These are phyloP conservation scores for Bubo bubo DNA, from an alignment of 2,113 vertebrate genomes.

Conservation along the genomic window DNA sequence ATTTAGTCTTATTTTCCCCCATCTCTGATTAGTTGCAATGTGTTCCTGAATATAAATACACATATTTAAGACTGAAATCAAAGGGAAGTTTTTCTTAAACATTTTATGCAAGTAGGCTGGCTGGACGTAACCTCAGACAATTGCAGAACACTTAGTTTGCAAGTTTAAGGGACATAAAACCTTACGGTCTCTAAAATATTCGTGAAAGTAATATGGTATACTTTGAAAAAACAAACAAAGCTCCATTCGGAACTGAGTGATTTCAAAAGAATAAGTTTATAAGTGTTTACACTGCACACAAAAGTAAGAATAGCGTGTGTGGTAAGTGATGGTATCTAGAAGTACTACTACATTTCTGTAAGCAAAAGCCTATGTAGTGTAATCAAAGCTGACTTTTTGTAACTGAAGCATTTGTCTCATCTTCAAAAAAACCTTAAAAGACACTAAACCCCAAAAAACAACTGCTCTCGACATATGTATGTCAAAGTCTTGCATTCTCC, in stretches of 20 bases:
- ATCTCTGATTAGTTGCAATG: not conserved
- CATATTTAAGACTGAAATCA: not conserved
- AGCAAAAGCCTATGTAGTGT: not conserved
- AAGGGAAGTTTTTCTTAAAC: not conserved
- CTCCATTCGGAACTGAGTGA: not conserved
- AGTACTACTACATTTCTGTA: not conserved
- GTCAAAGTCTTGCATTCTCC: not conserved
- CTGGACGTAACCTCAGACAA: not conserved
- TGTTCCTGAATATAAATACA: not conserved
- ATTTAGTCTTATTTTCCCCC: not conserved
- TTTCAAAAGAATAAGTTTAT: not conserved
- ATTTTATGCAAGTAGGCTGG: not conserved
- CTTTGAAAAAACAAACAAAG: not conserved
- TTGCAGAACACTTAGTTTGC: not conserved
- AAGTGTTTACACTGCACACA: not conserved
- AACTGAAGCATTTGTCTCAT: not conserved
- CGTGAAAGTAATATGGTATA: not conserved
- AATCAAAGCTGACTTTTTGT: not conserved
- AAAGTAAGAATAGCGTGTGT: not conserved
- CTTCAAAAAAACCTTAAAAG: not conserved
- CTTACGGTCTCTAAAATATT: not conserved
- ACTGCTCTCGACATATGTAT: not conserved
- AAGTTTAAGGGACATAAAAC: not conserved
- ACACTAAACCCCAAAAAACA: rapidly evolving
- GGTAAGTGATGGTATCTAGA: not conserved